Percentiles rank a stretch among this genome's conserved stretches.
Evolutionary conservation across 1,140 invertebrate species (phyloP).

Genomic region (Drosophila insularis): DNA sequence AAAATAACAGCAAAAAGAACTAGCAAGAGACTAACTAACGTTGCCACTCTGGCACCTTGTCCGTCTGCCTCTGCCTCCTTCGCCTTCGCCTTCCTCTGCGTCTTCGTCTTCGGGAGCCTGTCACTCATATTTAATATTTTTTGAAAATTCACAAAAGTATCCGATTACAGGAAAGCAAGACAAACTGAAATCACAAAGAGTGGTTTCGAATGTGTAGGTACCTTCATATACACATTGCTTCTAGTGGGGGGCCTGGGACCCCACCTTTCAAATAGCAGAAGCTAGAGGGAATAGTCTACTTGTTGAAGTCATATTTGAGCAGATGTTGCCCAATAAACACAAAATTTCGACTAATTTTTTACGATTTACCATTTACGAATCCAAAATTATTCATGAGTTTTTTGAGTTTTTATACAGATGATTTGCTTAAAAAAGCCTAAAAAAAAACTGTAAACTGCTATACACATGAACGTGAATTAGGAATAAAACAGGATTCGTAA

Average conservation of each 20-base stretch:
- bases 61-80: conserved; percentile 14
- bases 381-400: too few species aligned
- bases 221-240: not conserved
- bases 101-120: conserved; percentile 54
- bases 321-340: conserved; percentile 58
- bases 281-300: conserved; percentile 33
- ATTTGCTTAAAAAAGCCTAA: too few species aligned
- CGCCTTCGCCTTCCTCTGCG: conserved; percentile 37
- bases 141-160: conserved; percentile 81
- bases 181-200: conserved; percentile 80
- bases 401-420: too few species aligned
- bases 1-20: conserved; percentile 70
- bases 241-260: conserved; percentile 45
- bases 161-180: conserved; percentile 79
- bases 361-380: too few species aligned
- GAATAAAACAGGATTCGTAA: too few species aligned
- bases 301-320: conserved; percentile 33
- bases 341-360: not conserved
- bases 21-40: conserved; percentile 59
- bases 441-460: too few species aligned
- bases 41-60: conserved; percentile 15
- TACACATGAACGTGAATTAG: too few species aligned
- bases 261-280: conserved; percentile 32
- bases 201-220: conserved; percentile 50
- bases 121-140: conserved; percentile 81